phyloP scores from a whole-genome alignment of 2,113 vertebrate genomes.

The Scatophagus argus region DNA sequence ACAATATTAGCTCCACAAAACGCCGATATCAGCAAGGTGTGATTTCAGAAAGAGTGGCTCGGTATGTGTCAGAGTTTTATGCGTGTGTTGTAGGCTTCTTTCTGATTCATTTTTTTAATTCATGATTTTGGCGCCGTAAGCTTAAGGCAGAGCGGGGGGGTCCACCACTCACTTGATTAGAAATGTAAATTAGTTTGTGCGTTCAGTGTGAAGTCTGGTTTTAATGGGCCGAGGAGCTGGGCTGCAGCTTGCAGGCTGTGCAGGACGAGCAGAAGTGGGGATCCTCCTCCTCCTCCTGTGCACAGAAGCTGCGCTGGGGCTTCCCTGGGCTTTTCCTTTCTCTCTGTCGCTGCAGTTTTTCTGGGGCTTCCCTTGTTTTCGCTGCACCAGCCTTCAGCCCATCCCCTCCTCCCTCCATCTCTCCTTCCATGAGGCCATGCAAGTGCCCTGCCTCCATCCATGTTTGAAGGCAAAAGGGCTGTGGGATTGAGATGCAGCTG shows the following conservation, averaged over 20 bases:
- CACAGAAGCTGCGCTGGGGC: conserved; percentile 53
- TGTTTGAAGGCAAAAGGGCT: not conserved
- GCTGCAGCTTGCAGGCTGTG: conserved; percentile 41
- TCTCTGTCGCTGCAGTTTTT: not conserved
- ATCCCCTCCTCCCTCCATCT: conserved; percentile 28
- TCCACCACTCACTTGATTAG: not conserved
- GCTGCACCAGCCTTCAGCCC: conserved; percentile 47
- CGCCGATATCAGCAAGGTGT: too few relatives aligned
- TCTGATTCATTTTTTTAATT: too few relatives aligned
- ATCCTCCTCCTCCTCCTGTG: conserved; percentile 67
- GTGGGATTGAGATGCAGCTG: conserved; percentile 15
- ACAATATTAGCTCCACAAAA: too few relatives aligned
- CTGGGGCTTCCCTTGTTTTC: conserved; percentile 48
- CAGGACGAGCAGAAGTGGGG: conserved; percentile 11
- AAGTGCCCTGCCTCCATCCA: not conserved
- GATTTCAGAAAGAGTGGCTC: too few relatives aligned
- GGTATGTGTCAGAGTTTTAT: too few relatives aligned
- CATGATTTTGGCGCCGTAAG: not conserved
- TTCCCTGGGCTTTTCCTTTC: conserved; percentile 65
- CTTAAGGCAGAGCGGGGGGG: not conserved
- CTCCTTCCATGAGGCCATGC: not conserved
- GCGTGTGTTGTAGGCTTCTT: too few relatives aligned
- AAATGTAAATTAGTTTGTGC: conserved; percentile 1
- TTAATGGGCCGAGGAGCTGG: not conserved
- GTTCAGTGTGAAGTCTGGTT: conserved; percentile 36